Conservation (phyloP, 2,888 invertebrate genomes). For the Tenthredo scrophulariae region DNA sequence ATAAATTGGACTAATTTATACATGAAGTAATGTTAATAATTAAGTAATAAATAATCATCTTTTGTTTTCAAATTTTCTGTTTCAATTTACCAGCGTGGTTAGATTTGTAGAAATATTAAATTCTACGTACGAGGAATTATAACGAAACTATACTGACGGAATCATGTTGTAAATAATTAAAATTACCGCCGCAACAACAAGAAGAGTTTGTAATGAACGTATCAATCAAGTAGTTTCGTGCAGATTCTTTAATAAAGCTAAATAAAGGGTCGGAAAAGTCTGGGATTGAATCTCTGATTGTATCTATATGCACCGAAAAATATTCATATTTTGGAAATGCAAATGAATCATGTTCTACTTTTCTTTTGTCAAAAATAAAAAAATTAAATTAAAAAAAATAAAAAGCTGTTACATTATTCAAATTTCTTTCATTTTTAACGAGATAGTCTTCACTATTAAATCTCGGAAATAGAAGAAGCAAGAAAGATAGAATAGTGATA, state of each 20-base stretch:
- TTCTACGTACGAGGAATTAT: background rate
- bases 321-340: constrained; percentile 16
- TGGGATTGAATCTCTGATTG: background rate
- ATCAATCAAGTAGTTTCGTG: background rate
- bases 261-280: background rate
- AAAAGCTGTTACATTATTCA: background rate
- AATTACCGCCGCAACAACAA: too few relatives aligned
- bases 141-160: background rate
- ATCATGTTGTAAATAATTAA: too few relatives aligned
- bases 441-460: too few relatives aligned
- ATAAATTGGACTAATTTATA: background rate
- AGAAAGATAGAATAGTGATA: background rate
- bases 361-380: background rate
- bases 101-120: background rate
- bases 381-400: too few relatives aligned
- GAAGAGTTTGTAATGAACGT: too few relatives aligned
- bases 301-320: background rate
- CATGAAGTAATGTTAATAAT: background rate
- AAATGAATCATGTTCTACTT: background rate
- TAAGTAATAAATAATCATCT: background rate
- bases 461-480: background rate
- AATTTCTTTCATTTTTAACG: background rate
- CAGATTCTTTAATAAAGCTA: background rate
- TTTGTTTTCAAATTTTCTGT: too few relatives aligned
- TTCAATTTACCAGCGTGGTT: background rate